Evolutionary conservation across 2,888 invertebrate genomes (phyloP).

Genomic region (Diarsia dahlii): DNA sequence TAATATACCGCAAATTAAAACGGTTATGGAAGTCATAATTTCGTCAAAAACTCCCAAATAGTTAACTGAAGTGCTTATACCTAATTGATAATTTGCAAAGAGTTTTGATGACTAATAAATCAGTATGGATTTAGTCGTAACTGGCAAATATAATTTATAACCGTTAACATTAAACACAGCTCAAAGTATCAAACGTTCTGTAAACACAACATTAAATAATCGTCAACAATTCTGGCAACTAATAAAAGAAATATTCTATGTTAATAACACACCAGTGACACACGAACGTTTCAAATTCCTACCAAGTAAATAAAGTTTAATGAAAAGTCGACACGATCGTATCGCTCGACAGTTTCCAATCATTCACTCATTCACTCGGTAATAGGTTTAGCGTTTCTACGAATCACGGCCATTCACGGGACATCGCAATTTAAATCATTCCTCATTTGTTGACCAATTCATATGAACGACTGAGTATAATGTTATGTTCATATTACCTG

Average conservation of each 20-base stretch:
- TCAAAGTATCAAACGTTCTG: neutral
- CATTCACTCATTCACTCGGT: constrained; percentile 34
- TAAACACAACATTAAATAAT: neutral
- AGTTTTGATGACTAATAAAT: neutral
- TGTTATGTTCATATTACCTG: constrained; percentile 1
- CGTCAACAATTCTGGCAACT: constrained; percentile 10
- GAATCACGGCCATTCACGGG: constrained; percentile 3
- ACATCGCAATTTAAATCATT: constrained; percentile 29
- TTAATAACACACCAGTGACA: constrained; percentile 2
- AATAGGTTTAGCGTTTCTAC: constrained; percentile 19
- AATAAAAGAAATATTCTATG: neutral
- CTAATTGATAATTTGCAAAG: neutral
- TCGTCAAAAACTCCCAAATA: neutral
- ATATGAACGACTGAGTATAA: constrained; percentile 21
- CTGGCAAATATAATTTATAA: neutral
- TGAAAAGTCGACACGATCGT: constrained; percentile 32
- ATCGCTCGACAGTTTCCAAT: constrained; percentile 21
- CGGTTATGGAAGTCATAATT: neutral
- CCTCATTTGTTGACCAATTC: constrained; percentile 26
- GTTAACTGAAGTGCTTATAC: neutral
- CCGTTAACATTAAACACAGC: neutral
- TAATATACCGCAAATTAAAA: too few species aligned
- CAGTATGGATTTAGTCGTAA: neutral
- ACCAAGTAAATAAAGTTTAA: constrained; percentile 43
- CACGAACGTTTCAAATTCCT: constrained; percentile 11